These are phyloP conservation scores for Formicarius rufipectus DNA, from an alignment of 2,113 vertebrate species.

Conservation along the genomic window DNA sequence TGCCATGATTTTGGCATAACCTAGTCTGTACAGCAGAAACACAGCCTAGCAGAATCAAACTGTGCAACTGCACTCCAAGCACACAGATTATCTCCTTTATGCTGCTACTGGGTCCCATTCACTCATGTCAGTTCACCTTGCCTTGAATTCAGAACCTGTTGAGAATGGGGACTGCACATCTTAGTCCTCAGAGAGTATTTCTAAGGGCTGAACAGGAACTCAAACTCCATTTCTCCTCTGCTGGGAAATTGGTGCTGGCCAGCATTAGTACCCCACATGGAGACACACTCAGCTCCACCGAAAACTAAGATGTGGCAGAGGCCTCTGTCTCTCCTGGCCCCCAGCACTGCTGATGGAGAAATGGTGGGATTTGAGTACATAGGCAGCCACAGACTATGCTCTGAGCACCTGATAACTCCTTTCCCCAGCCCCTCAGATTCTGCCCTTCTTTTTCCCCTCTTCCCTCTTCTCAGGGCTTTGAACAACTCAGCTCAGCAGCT, in stretches of 20 bases:
- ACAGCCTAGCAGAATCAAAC: background rate
- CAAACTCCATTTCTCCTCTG: background rate
- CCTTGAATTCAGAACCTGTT: background rate
- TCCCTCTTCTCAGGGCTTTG: background rate
- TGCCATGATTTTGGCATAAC: background rate
- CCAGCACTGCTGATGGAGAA: background rate
- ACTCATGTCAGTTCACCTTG: background rate
- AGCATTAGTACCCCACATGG: background rate
- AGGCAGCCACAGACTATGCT: background rate
- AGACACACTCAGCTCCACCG: background rate
- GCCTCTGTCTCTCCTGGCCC: background rate
- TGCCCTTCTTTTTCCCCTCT: background rate
- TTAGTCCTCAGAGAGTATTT: background rate
- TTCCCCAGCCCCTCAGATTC: background rate
- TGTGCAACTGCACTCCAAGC: accelerated
- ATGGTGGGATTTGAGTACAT: accelerated
- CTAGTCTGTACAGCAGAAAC: background rate
- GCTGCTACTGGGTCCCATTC: background rate
- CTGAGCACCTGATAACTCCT: accelerated
- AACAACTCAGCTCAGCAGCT: background rate
- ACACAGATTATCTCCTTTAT: background rate
- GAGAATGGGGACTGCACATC: background rate
- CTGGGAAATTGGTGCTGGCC: background rate
- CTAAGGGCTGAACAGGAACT: background rate
- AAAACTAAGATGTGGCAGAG: background rate